A percentile compares a stretch with the other conserved stretches of the same genome.
These are phyloP conservation scores for Labrus mixtus DNA, from an alignment of 2,113 vertebrate species.

Conservation along the genomic window DNA sequence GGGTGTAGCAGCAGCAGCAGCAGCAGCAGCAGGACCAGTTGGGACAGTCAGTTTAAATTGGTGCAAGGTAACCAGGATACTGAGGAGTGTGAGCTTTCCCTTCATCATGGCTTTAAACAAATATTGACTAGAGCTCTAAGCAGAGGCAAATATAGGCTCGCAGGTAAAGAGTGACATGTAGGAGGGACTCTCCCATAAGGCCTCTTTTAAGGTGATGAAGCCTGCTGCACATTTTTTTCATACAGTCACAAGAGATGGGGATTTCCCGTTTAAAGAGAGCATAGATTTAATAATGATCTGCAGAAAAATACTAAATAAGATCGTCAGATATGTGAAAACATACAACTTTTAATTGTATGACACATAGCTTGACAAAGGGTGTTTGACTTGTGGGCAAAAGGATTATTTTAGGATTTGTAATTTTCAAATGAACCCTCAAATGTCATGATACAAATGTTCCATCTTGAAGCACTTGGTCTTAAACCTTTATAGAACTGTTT, in stretches of 20 bases:
- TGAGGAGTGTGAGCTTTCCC: slow-evolving; percentile 61
- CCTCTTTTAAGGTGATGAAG: slow-evolving; percentile 4
- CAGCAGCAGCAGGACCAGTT: slow-evolving; percentile 66
- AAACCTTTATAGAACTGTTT: no score
- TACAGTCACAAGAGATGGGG: neutral
- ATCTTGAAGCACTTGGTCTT: no score
- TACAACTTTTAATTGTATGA: no score
- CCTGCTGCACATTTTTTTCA: neutral
- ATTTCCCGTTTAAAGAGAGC: neutral
- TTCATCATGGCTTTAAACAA: slow-evolving; percentile 74
- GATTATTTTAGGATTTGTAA: no score
- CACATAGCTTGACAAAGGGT: no score
- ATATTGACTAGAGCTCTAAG: slow-evolving; percentile 76
- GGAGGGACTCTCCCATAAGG: slow-evolving; percentile 7
- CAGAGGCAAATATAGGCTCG: slow-evolving; percentile 66
- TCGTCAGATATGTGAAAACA: no score
- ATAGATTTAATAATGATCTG: neutral
- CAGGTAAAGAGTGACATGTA: slow-evolving; percentile 44
- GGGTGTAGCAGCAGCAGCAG: slow-evolving; percentile 62
- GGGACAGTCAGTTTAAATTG: slow-evolving; percentile 53
- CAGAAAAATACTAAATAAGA: no score
- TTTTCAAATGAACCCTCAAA: no score
- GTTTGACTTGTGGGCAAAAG: no score
- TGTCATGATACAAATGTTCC: no score
- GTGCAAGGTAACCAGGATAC: slow-evolving; percentile 80